Evolutionary conservation across 2,888 invertebrate genomes (phyloP), one percentile per base, ranked within the genome.

Genomic region (Cheilosia urbana): DNA sequence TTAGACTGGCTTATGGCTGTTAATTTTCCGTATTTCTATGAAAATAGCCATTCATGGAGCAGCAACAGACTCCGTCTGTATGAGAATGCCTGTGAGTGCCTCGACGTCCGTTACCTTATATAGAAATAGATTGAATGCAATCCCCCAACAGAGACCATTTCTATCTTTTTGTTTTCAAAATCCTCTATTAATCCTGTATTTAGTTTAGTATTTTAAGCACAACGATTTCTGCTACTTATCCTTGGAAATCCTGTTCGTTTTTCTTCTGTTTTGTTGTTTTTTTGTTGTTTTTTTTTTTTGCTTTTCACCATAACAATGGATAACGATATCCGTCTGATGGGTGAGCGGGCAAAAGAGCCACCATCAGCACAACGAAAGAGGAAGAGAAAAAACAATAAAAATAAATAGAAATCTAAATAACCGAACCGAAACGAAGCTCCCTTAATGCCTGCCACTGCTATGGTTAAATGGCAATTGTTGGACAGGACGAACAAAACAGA

Each of bases 151-250:
- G 27, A 53, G 21, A 63, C 49, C 53, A 15, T 66, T 78, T 68
- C 58, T 71, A 66, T 72, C 71, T 66, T 51, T 72, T 66, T 77
- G 72, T 81, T 85, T 81, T 85, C 47, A 85, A 85, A 49, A 85
- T 85, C 85, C 81, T 63, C 85, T 81, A 81, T 85, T 85, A 85
- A 85, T 85, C 85, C 76, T 60, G 85, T 81, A 85, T 85, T 85
- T 76, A 85, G 81, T 57, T 85, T 76, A 81, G 85, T 81, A 85
- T 81, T 85, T 85, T 85, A 76, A 85, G 85, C 85, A 72, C 85
- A 85, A 85, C 81, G 85, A 76, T 85, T 85, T 81, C 77, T 85
- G 81, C 81, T 85, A 81, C 76, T 85, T 85, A 85, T 85, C 85
- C 85, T 72, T 72, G n/a, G 55, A 75, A 85, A 85, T 81, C 76